Evolutionary conservation across 2,113 vertebrate species (phyloP), one percentile per base, ranked within the genome.

Genomic region (Lucifuga dentata): DNA sequence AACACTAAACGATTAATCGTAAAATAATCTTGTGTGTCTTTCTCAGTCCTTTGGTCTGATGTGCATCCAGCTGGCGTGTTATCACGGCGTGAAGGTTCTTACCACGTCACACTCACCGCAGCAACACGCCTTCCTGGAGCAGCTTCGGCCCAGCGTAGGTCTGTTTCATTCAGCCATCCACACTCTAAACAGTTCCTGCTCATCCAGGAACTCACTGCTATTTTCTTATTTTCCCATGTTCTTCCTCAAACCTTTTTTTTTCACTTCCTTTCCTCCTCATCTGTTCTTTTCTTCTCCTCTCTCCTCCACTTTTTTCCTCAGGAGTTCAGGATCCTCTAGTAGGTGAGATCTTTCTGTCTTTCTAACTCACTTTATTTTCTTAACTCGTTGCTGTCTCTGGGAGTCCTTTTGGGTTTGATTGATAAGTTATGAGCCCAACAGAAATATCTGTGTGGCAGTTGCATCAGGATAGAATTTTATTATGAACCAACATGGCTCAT

Each of bases 81-180:
- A 97, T 15, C 93, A 97, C 65, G 96, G 96, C 40, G 94, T 95
- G 43, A 97, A 92, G 80, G 96, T 99, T 35, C 91, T 99, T 67
- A 90, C 94, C 8, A 97, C 96, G 5, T 95, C 94, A 0, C 72
- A 87, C 77, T 94, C 92, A 11, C 89, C 90, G 0, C 91, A 98
- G 32, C 91, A 97, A 65, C 96, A 96, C 68, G 90, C 92, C 9
- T 92, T 92, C 79, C 91, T 99, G 68, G 95, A 98, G 80, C 94
- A 94, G 80, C 90, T 96, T 2, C 90, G 93, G 21, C 92, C 96
- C 53, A 75, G 91, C 33, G 61, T 96, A 63, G 96, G 98, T 88
- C 39, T 3, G 89, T 81, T 26, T n/a, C 20, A 9, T 11, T 11
- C 26, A 29, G 26, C 26, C 26, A 29, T 7, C 7, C 26, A 29